These are phyloP conservation scores for Ochropleura plecta DNA, from an alignment of 2,888 invertebrate genomes.

Conservation along the genomic window DNA sequence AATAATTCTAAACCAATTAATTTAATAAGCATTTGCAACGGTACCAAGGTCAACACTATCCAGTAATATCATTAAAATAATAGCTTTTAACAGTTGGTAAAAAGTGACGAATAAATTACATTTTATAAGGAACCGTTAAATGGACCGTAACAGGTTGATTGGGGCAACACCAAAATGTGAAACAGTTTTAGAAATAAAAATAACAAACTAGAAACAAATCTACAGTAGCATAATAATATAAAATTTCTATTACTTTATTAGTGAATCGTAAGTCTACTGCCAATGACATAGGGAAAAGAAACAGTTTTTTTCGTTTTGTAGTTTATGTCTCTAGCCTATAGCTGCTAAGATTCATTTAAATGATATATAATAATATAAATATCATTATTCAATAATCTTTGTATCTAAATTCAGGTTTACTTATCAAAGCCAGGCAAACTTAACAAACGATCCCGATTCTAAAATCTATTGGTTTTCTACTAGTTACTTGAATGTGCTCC, in stretches of 20 bases:
- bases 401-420: neutral
- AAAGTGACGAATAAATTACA: conserved; percentile 37
- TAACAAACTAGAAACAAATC: conserved; percentile 2
- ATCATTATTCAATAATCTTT: too few relatives aligned
- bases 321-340: neutral
- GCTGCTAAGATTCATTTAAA: neutral
- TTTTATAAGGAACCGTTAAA: conserved; percentile 52
- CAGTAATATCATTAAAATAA: conserved; percentile 34
- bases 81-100: conserved; percentile 25
- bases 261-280: neutral
- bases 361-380: too few relatives aligned
- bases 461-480: neutral
- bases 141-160: conserved; percentile 45
- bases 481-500: neutral
- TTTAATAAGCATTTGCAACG: conserved; percentile 28
- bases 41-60: conserved; percentile 33
- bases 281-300: neutral
- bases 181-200: conserved; percentile 27
- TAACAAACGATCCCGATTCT: neutral
- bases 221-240: conserved; percentile 11
- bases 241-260: conserved; percentile 3
- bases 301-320: neutral
- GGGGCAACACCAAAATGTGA: conserved; percentile 20
- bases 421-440: conserved; percentile 1
- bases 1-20: conserved; percentile 6